Base-by-base conservation (phyloP, 1,140 invertebrate genomes). In the Papilio helenus region DNA sequence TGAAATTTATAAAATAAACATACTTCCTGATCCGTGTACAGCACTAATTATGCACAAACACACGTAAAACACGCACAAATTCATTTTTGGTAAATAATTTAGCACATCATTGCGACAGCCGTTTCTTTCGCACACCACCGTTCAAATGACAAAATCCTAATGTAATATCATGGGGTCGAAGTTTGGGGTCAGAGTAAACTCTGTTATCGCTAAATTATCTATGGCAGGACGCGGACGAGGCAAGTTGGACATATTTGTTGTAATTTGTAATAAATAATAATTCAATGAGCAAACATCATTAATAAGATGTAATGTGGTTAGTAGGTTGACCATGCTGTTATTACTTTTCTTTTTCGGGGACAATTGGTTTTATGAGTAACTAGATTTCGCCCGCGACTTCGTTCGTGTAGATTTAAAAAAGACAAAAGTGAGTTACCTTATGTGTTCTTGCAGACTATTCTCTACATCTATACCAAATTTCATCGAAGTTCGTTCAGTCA, bases 41-140 rank as follows among this genome's bases (percentile, higher is more conserved):
- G 79, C 79, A 79, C 83, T 84, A 77, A 77, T 80, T 73, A 89
- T 68, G 85, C 89, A 93, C 89, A 93, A 86, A 87, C 87, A 88
- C 92, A 92, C 83, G 82, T 92, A 84, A 79, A 90, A 83, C 84
- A 90, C 91, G 90, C 89, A 88, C 89, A 86, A 90, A 88, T 88
- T 85, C 91, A 93, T 94, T 80, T 86, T 91, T 81, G 76, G 76
- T 65, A 79, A 72, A 79, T 77, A 83, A 81, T 81, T 84, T 79
- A 81, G 77, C 81, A 84, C 79, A 84, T n/a, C n/a, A 89, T 83
- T 81, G 77, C 80, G 87, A 83, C 88, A 89, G 86, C 84, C 84
- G 80, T 51, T 80, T 83, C 80, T 74, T 84, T 86, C 80, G 83
- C 85, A 76, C 80, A 82, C 83, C 79, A 79, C 82, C 83, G 83